Percentiles rank a stretch among this genome's conserved stretches.
These are phyloP conservation scores for Turritopsis rubra DNA, from an alignment of 30 jellyfish, hydroid and myxozoan genomes.

Conservation along the genomic window DNA sequence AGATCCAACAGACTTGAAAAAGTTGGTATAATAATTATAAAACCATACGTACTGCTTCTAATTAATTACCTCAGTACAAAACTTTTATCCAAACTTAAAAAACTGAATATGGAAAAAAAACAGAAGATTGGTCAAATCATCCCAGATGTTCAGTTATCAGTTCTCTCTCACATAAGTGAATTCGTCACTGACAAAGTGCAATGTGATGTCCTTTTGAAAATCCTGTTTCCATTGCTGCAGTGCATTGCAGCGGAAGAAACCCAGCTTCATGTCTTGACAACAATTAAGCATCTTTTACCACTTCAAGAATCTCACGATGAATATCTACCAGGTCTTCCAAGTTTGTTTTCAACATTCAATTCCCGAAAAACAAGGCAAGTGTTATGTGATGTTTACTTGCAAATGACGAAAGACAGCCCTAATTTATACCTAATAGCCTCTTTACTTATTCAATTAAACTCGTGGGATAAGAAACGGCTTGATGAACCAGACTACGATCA, in stretches of 20 bases:
- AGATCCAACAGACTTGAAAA: background rate
- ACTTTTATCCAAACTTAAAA: conserved; percentile 25
- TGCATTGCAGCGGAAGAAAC: conserved; percentile 28
- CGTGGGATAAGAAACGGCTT: conserved; percentile 73
- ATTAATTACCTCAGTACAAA: conserved; percentile 39
- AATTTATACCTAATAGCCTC: background rate
- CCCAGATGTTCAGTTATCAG: conserved; percentile 43
- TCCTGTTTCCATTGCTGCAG: conserved; percentile 59
- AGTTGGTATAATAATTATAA: conserved; percentile 23
- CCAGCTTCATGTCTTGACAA: conserved; percentile 38
- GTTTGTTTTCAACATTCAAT: conserved; percentile 37
- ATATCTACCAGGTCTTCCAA: conserved; percentile 26
- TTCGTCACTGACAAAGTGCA: conserved; percentile 52
- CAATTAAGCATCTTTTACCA: conserved; percentile 42
- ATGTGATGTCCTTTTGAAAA: conserved; percentile 45
- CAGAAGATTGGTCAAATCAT: conserved; percentile 21
- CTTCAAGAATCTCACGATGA: conserved; percentile 11
- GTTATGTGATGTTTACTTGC: conserved; percentile 52
- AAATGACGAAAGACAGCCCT: conserved; percentile 7
- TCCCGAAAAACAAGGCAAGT: conserved; percentile 37
- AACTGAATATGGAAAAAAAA: conserved; percentile 10
- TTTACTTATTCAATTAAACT: conserved; percentile 42
- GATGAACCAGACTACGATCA: conserved; percentile 83
- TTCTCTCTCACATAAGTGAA: conserved; percentile 57
- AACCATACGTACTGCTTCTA: conserved; percentile 30